Base-by-base conservation (phyloP, 1,140 invertebrate species). In the Triops longicaudatus region DNA sequence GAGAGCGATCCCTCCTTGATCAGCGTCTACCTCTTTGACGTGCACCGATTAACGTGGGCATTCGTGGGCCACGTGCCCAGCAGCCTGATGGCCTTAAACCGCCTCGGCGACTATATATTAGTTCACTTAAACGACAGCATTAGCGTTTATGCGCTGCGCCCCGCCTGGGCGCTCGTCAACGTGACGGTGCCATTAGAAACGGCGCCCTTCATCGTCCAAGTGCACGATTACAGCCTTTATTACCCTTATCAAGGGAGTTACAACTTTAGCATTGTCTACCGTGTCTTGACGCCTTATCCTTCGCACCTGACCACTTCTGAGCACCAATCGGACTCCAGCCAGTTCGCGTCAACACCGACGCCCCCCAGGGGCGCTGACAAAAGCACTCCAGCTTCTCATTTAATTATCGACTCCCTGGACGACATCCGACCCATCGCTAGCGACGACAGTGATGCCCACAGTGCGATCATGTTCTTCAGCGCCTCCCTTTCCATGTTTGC, bases 401-500 rank as follows among this genome's bases (percentile, higher is more conserved):
- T 79, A n/a, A 78, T 79, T 41, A 76, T 79, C 37, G 80, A 79
- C 71, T 77, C 77, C 9, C 37, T 43, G 43, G 79, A 78, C 37
- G 78, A 78, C 73, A 78, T 79, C 41, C 63, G 42, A n/a, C 73
- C 77, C 17, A 73, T 77, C 28, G 76, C 71, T 42, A 76, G 73
- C 26, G 76, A 79, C 10, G 74, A 73, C 1, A 72, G 42, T 44
- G 37, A 63, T 14, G 71, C 28, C 44, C 80, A 79, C 63, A 79
- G 78, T 74, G 79, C 81, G n/a, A 80, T 81, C 73, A 79, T 82
- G 42, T 82, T 82, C 77, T 82, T 82, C 73, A 78, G 80, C 63
- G 74, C 81, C 72, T 81, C 82, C 26, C 78, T 82, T 22, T 81
- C 81, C 42, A 80, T 82, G 31, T 82, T 82, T 76, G 81, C 80